Evolutionary conservation across 64 coral and sea anemone species (phyloP).

Genomic region (Pocillopora damicornis): DNA sequence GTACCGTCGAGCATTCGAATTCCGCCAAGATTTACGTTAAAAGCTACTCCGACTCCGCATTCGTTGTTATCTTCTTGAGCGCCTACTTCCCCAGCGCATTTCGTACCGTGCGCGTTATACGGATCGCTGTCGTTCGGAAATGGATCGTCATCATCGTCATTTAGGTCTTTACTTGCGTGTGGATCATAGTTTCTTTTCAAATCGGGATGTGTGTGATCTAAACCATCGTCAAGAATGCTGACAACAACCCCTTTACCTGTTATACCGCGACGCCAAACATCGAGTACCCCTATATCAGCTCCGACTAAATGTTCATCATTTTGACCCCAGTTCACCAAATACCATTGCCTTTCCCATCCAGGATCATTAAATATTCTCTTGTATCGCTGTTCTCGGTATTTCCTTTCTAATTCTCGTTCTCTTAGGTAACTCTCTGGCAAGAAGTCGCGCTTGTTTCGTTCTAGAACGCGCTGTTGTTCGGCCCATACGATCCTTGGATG

Average conservation of each 20-base stretch:
- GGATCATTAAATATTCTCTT: conserved; percentile 73
- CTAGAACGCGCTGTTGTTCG: conserved; percentile 64
- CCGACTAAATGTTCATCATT: conserved; percentile 39
- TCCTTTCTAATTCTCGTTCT: conserved; percentile 46
- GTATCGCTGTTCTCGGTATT: conserved; percentile 41
- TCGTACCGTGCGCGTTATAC: conserved; percentile 91
- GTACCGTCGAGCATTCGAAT: conserved; percentile 87
- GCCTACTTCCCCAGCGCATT: conserved; percentile 84
- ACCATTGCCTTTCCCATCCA: conserved; percentile 70
- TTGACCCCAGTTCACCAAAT: conserved; percentile 70
- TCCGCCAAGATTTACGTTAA: conserved; percentile 84
- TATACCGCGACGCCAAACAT: conserved; percentile 64
- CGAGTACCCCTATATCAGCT: conserved; percentile 68
- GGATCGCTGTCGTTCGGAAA: conserved; percentile 75
- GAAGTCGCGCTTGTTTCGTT: conserved; percentile 63
- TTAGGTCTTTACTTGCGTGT: conserved; percentile 72
- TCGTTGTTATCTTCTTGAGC: conserved; percentile 85
- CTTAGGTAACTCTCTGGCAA: conserved; percentile 1
- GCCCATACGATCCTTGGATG: conserved; percentile 76
- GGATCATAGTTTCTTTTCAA: conserved; percentile 87
- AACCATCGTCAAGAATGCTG: conserved; percentile 75
- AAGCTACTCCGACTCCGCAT: conserved; percentile 84
- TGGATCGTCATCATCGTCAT: conserved; percentile 69
- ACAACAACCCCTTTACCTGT: conserved; percentile 78
- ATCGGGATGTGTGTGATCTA: conserved; percentile 86